These are phyloP conservation scores for Microctenopoma lineatum DNA, from an alignment of 2,797 vertebrate genomes.

Conservation along the genomic window DNA sequence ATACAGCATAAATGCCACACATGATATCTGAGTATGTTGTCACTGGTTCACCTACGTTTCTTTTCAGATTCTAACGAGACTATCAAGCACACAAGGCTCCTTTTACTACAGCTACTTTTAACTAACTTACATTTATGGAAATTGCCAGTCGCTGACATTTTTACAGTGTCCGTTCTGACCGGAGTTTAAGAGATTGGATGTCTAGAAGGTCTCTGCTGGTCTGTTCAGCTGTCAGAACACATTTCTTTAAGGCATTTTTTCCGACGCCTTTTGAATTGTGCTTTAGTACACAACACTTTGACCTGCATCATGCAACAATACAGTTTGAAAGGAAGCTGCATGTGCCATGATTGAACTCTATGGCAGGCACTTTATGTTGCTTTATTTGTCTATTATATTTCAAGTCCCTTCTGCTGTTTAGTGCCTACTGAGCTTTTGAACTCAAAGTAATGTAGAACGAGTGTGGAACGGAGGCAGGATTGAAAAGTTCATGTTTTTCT, in stretches of 20 bases:
- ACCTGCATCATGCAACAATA: neutral
- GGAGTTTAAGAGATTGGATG: conserved; percentile 1
- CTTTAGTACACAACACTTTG: neutral
- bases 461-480: neutral
- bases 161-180: conserved; percentile 5
- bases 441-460: neutral
- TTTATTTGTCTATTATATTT: neutral
- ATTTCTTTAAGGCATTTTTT: neutral
- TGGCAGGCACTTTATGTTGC: neutral
- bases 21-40: neutral
- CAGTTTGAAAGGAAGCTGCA: conserved; percentile 10
- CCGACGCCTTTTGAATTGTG: conserved; percentile 13
- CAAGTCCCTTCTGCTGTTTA: neutral
- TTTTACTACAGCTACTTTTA: no score
- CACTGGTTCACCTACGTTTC: neutral
- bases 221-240: neutral
- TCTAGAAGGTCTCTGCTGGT: neutral
- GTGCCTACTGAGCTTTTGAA: conserved; percentile 1
- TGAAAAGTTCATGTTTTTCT: conserved; percentile 9
- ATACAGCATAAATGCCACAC: conserved; percentile 14
- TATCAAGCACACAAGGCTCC: neutral
- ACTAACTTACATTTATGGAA: neutral
- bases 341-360: neutral
- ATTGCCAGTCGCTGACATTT: neutral
- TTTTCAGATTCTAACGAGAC: neutral